Base-by-base conservation (phyloP, 2,888 invertebrate species). In the Calephelis perditalis region DNA sequence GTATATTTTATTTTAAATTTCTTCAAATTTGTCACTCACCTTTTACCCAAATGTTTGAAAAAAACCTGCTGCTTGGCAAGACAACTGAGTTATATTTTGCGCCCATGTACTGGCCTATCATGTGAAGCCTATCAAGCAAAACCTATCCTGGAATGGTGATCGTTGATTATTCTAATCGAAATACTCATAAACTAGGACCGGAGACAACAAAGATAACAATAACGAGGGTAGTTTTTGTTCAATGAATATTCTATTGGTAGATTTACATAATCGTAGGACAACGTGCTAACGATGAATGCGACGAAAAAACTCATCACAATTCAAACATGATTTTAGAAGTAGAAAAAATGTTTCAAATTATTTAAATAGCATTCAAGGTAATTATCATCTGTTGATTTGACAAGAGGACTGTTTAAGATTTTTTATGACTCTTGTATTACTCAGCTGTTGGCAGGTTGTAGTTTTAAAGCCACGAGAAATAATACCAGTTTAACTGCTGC, bases 241-340 rank as follows among this genome's bases (percentile, higher is more conserved):
- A 72, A 79, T 82, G 82, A 82, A 84, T 84, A 83, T 83, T 82
- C 73, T 78, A 83, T 81, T 58, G 67, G 68, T 63, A 64, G 69
- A 86, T 86, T 85, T 80, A 66, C 84, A 86, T 86, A 86, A 81
- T 82, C 76, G 75, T 73, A 65, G 64, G 70, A 74, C 84, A 84
- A 85, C 76, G 80, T 77, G 86, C 74, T 85, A 85, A 86, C 84
- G 79, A 77, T 77, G 57, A 67, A 65, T 69, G 71, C 68, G 67
- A 63, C 67, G 70, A 75, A 75, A 73, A 75, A 78, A 78, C 79
- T 79, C 73, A 80, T 82, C 35, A 35, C 54, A 54, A 45, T 37
- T 54, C 37, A 44, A 57, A 57, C 57, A 57, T 11, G 45, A 35
- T 45, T 5, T 36, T 35, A 45, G 35, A 8, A 44, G 45, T 35